These are phyloP conservation scores for Nomada ruficornis DNA, from an alignment of 2,888 invertebrate genomes.

Conservation along the genomic window DNA sequence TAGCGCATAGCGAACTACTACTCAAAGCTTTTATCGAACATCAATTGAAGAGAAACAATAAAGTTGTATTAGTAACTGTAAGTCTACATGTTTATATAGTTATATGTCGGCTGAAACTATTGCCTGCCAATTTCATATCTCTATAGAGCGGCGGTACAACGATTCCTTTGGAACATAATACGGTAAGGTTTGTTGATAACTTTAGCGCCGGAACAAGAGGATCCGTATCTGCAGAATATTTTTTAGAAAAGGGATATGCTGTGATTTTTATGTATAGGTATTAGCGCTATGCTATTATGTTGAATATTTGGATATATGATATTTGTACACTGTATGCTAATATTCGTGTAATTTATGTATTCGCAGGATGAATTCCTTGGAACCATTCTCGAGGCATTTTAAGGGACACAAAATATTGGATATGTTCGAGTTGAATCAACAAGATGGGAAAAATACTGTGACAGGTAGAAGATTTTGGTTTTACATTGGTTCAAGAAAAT, in stretches of 20 bases:
- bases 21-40: constrained; percentile 91
- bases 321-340: not conserved
- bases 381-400: constrained; percentile 96
- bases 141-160: constrained; percentile 96
- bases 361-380: constrained; percentile 91
- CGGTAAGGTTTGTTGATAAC: constrained; percentile 99
- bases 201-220: constrained; percentile 99
- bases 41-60: constrained; percentile 88
- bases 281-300: not conserved
- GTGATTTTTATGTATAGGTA: constrained; percentile 96
- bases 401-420: constrained; percentile 91
- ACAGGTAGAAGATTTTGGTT: constrained; percentile 85
- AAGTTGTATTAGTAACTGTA: constrained; percentile 92
- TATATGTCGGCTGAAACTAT: constrained; percentile 15
- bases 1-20: constrained; percentile 89
- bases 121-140: not conserved
- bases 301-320: not conserved
- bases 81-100: constrained; percentile 22
- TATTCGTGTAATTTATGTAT: constrained; percentile 13
- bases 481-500: not conserved
- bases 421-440: constrained; percentile 89
- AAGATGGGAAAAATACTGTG: constrained; percentile 88
- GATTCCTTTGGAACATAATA: constrained; percentile 97
- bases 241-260: constrained; percentile 93
- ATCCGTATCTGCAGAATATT: constrained; percentile 97